phyloP scores from a whole-genome alignment of 23 tunicate species.

The Ascidia mentula region DNA sequence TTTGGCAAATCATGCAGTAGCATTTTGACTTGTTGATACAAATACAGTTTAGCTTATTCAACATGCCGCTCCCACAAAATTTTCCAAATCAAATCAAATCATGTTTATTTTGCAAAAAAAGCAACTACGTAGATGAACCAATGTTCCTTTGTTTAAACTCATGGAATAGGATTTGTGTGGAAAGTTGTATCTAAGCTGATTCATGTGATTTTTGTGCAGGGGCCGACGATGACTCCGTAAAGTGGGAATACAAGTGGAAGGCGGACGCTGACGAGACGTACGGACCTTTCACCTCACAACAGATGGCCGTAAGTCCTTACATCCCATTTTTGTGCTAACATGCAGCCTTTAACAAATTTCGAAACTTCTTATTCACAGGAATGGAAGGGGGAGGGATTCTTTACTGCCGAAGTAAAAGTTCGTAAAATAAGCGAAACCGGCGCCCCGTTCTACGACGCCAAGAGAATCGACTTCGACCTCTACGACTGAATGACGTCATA shows the following conservation, averaged over 20 bases:
- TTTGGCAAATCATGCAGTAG: too few relatives aligned
- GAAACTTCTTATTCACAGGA: constrained; percentile 16
- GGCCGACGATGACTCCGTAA: constrained; percentile 36
- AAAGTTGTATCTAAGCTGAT: too few relatives aligned
- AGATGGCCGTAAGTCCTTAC: constrained; percentile 73
- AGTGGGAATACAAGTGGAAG: constrained; percentile 92
- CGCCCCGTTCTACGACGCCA: constrained; percentile 59
- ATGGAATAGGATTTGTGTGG: too few relatives aligned
- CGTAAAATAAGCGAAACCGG: constrained; percentile 52
- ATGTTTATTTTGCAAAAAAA: too few relatives aligned
- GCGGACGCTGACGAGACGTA: constrained; percentile 47
- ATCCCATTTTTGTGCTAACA: too few relatives aligned
- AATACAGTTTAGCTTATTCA: too few relatives aligned
- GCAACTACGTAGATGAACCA: neutral
- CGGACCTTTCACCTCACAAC: constrained; percentile 84
- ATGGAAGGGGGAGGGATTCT: constrained; percentile 86
- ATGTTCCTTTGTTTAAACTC: too few relatives aligned
- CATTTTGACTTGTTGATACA: too few relatives aligned
- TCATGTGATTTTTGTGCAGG: neutral
- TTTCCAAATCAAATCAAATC: neutral
- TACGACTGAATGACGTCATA: constrained; percentile 42
- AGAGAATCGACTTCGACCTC: constrained; percentile 76
- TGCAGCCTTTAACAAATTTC: neutral
- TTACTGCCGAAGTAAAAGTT: constrained; percentile 69
- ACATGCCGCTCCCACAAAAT: neutral